These are phyloP conservation scores for Cecropterus lyciades DNA, from an alignment of 1,140 invertebrate genomes.

Conservation along the genomic window DNA sequence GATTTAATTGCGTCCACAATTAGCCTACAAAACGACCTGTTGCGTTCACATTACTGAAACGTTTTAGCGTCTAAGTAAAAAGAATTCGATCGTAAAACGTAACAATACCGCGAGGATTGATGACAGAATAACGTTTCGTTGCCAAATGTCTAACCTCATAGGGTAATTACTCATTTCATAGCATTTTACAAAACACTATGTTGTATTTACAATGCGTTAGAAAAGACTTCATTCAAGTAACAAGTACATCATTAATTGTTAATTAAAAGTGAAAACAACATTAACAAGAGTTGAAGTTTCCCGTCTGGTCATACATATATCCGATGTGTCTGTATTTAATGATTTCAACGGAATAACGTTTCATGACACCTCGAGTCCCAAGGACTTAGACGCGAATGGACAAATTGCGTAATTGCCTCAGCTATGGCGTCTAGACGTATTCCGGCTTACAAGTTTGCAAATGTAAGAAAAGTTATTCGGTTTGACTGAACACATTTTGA, in stretches of 20 bases:
- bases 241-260: too few species aligned
- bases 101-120: slow-evolving; percentile 14
- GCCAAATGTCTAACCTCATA: too few species aligned
- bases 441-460: slow-evolving; percentile 40
- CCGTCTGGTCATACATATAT: too few species aligned
- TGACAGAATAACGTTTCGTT: neutral
- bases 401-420: slow-evolving; percentile 55
- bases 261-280: too few species aligned
- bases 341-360: slow-evolving; percentile 2
- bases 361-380: slow-evolving; percentile 2
- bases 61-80: slow-evolving; percentile 43
- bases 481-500: neutral
- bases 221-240: too few species aligned
- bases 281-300: too few species aligned
- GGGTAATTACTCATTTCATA: neutral
- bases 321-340: neutral
- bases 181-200: too few species aligned
- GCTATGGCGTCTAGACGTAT: slow-evolving; percentile 56
- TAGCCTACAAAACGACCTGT: slow-evolving; percentile 67
- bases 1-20: slow-evolving; percentile 64
- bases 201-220: too few species aligned
- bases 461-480: neutral
- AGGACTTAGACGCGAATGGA: neutral
- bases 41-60: slow-evolving; percentile 50
- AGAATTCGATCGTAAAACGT: slow-evolving; percentile 7